Conservation (phyloP, 2,113 vertebrate species). For the Corapipo altera region DNA sequence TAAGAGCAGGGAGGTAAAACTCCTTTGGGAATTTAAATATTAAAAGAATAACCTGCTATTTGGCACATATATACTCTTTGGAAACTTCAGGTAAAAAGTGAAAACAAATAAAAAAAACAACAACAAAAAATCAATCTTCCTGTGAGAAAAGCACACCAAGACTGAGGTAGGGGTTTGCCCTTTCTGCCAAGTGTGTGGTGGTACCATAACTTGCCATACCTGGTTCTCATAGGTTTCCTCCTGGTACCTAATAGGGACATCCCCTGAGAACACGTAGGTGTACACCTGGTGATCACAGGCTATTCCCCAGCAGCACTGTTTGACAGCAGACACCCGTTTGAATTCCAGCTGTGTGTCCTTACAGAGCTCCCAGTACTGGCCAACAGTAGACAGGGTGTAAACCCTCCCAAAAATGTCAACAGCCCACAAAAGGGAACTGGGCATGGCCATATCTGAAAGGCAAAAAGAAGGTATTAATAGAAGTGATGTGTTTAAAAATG, state of each 20-base stretch:
- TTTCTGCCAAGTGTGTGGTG: background rate
- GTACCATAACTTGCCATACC: slow-evolving; percentile 52
- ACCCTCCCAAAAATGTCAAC: slow-evolving; percentile 92
- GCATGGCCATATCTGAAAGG: slow-evolving; percentile 75
- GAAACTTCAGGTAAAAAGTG: background rate
- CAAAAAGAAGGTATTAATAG: background rate
- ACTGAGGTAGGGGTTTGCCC: background rate
- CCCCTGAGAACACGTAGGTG: slow-evolving; percentile 85
- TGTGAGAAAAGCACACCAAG: background rate
- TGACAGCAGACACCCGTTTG: slow-evolving; percentile 85
- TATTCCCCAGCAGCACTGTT: slow-evolving; percentile 93
- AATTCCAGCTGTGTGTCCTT: slow-evolving; percentile 86
- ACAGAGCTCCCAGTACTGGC: slow-evolving; percentile 93
- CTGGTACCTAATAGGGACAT: slow-evolving; percentile 87
- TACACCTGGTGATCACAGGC: slow-evolving; percentile 91
- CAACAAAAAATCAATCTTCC: background rate
- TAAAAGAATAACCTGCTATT: background rate
- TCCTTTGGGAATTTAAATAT: background rate
- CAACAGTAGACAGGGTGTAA: slow-evolving; percentile 86
- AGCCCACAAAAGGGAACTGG: slow-evolving; percentile 87
- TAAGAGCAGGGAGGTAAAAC: background rate
- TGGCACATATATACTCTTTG: background rate
- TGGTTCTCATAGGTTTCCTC: slow-evolving; percentile 98
- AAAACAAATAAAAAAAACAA: background rate
- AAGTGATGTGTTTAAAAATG: background rate